Evolutionary conservation across 2,888 invertebrate species (phyloP).

Genomic region (Nycteola revayana): DNA sequence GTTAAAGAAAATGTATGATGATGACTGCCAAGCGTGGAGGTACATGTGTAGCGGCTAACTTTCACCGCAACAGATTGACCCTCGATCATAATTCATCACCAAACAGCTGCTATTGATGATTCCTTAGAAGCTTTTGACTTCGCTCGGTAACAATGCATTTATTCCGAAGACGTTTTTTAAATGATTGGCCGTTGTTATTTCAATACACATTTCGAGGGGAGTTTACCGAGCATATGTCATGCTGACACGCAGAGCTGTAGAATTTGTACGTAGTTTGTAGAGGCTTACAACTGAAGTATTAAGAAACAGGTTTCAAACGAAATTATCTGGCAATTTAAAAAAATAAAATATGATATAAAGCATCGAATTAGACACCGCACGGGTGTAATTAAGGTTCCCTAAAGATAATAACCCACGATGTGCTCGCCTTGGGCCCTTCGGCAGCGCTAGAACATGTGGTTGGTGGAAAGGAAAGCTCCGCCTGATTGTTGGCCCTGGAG

Average conservation of each 20-base stretch:
- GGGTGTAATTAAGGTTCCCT: slow-evolving; percentile 46
- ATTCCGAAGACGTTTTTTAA: slow-evolving; percentile 22
- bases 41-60: slow-evolving; percentile 35
- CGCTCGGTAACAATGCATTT: slow-evolving; percentile 29
- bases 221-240: slow-evolving; percentile 13
- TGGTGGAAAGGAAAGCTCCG: slow-evolving; percentile 26
- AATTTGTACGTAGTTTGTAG: background rate
- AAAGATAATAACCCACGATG: slow-evolving; percentile 43
- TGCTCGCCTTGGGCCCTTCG: slow-evolving; percentile 32
- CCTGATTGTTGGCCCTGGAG: slow-evolving; percentile 32
- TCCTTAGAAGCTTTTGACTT: slow-evolving; percentile 28
- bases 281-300: background rate
- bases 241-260: background rate
- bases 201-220: slow-evolving; percentile 7
- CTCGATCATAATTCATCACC: slow-evolving; percentile 40
- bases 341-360: slow-evolving; percentile 20
- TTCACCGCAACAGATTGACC: slow-evolving; percentile 45
- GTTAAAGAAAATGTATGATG: background rate
- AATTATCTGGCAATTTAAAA: slow-evolving; percentile 9
- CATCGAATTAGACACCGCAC: slow-evolving; percentile 36
- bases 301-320: background rate
- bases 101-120: slow-evolving; percentile 41
- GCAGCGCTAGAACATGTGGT: slow-evolving; percentile 16
- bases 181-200: slow-evolving; percentile 19
- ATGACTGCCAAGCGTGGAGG: background rate